Base-by-base conservation (phyloP, 2,113 vertebrate genomes). In the Alouatta palliata region DNA sequence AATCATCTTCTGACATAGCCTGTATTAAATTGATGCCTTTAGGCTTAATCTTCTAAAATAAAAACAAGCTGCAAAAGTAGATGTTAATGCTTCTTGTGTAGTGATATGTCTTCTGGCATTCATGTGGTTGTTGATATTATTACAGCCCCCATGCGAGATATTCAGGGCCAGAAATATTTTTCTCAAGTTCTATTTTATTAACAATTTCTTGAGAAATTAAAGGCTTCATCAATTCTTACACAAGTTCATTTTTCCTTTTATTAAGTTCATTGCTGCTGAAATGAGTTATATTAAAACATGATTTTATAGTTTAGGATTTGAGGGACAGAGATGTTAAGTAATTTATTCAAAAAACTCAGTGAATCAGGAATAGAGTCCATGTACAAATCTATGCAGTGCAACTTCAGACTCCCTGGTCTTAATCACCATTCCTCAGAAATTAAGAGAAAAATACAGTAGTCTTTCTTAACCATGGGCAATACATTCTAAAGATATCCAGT, bases 301-400 rank as follows among this genome's bases (percentile, higher is more conserved):
- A 85, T 75, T 88, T 95, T 88, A 64, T 47, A 70, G 5, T 70
- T 90, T 40, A 84, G 40, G 16, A 90, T 87, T 92, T 94, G 23
- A 94, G 30, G 52, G 16, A 82, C 43, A 77, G 30, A 83, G n/a
- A 95, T 40, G 11, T 77, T 64, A 86, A 85, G 5, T 81, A 86
- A 76, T 82, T 71, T 86, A n/a, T 2, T 6, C 61, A 76, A 85
- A 61, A 19, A 10, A 49, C 3, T 92, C 6, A 10, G 13, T 73
- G 64, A 61, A 8, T 4, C 19, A 58, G 27, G 32, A 77, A 20
- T 56, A 87, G 21, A 97, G 6, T 37, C 23, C 47, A 79, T 4
- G 54, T 49, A 54, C 47, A 95, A 84, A 70, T n/a, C 5, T 23
- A 97, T n/a, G 8, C 8, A 43, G 16, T 40, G 30, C 43, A 13